phyloP scores from a whole-genome alignment of 2,888 invertebrate genomes.

The Eurois occulta region DNA sequence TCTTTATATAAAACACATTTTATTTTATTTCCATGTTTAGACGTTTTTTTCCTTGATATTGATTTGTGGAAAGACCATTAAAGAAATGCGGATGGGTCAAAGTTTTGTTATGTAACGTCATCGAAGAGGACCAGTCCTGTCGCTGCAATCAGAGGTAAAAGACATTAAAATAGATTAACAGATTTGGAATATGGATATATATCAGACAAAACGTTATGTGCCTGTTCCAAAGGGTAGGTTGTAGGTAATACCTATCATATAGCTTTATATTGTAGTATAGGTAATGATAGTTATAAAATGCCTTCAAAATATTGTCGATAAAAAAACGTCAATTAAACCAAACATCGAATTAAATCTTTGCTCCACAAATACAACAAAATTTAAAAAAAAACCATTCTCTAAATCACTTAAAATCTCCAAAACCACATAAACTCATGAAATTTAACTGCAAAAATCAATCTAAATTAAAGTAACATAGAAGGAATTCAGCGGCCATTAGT shows the following conservation, averaged over 20 bases:
- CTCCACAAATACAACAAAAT: not conserved
- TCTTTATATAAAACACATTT: not conserved
- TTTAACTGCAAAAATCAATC: conserved; percentile 63
- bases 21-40: not conserved
- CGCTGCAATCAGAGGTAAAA: not conserved
- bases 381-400: not conserved
- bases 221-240: not conserved
- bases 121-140: no score
- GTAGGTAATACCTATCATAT: not conserved
- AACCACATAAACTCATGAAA: conserved; percentile 26
- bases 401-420: conserved; percentile 2
- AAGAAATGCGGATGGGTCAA: not conserved
- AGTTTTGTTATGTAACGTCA: not conserved
- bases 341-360: not conserved
- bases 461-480: conserved; percentile 64
- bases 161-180: not conserved
- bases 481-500: conserved; percentile 54
- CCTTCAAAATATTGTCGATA: not conserved
- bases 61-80: not conserved
- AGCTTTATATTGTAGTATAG: not conserved
- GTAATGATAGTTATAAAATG: not conserved
- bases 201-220: not conserved
- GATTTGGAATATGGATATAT: not conserved
- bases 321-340: not conserved
- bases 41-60: not conserved